Evolutionary conservation across 2,113 vertebrate species (phyloP), one percentile per base, ranked within the genome.

Genomic region (Proterorhinus semilunaris): DNA sequence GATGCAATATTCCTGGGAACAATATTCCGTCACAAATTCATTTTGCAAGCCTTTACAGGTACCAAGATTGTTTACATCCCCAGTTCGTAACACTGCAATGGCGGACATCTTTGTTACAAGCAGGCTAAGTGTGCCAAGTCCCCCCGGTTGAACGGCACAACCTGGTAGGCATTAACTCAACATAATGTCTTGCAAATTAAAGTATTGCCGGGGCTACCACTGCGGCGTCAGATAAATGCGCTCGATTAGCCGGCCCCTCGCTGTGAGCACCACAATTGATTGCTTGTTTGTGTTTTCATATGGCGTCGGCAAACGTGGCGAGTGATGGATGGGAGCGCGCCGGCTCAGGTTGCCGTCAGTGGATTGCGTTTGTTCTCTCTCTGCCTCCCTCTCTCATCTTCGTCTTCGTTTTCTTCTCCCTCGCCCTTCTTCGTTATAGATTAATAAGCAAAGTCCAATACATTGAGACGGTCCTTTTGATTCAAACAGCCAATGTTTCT

Each of bases 161-260:
- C 83, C 83, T 87, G 87, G 86, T 89, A 88, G 88, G 86, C 88
- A 87, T 90, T 90, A 90, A 90, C 84, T 92, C 90, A 88, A 91
- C 87, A 80, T 91, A 87, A 89, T 91, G 88, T 87, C 88, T 88
- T 83, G 75, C 87, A 90, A 90, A 91, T 90, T 87, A 90, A 90
- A 88, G 84, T 85, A 91, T 87, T 86, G 87, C 87, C 66, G 77
- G 74, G 81, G 77, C 86, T 87, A 86, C 87, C 86, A 71, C 89
- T 83, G 72, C 69, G 78, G 79, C 75, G 79, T 84, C 87, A 76
- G 84, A 84, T 90, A 88, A 89, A 90, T 90, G 88, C 78, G 81
- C 86, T 86, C 83, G 62, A 88, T 88, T 86, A 90, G 86, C 82
- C 73, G 87, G 83, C 83, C 86, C 79, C 87, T 84, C 76, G 87